Percentiles rank a stretch among this genome's conserved stretches.
Conservation (phyloP, 2,113 vertebrate genomes). For the Hydrochoerus hydrochaeris region DNA sequence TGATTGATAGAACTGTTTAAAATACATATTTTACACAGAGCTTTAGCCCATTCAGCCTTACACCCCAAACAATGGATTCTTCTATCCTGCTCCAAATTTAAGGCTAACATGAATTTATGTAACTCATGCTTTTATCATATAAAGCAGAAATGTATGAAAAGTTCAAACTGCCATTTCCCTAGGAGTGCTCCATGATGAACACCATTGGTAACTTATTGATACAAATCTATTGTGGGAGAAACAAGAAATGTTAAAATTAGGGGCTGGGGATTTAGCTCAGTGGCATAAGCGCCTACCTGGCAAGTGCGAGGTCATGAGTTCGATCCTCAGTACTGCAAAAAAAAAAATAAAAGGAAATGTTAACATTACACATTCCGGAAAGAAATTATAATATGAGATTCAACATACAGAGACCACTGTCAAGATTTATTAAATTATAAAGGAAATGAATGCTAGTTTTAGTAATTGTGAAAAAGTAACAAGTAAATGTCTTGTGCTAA, state of each 20-base stretch:
- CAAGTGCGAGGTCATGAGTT: too few species aligned
- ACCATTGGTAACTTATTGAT: constrained; percentile 11
- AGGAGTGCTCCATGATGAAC: background rate
- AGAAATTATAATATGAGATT: constrained; percentile 1
- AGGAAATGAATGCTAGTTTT: constrained; percentile 71
- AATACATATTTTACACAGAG: background rate
- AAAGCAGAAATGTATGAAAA: constrained; percentile 66
- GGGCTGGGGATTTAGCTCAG: too few species aligned
- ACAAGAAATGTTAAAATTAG: constrained; percentile 63
- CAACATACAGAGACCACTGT: constrained; percentile 54
- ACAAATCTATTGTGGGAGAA: background rate
- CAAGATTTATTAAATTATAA: constrained; percentile 72
- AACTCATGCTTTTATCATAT: background rate
- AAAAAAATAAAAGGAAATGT: too few species aligned
- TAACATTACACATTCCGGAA: constrained; percentile 44
- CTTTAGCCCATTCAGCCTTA: background rate
- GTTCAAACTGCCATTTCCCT: constrained; percentile 53
- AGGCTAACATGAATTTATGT: constrained; percentile 33
- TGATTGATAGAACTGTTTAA: background rate
- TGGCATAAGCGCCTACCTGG: too few species aligned
- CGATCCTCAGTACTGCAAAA: too few species aligned
- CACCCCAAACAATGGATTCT: background rate
- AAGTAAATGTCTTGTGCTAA: constrained; percentile 67
- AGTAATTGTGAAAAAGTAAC: constrained; percentile 70
- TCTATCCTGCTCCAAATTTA: constrained; percentile 18